phyloP scores from a whole-genome alignment of 2,888 invertebrate genomes.

The Hydropsyche betteni region DNA sequence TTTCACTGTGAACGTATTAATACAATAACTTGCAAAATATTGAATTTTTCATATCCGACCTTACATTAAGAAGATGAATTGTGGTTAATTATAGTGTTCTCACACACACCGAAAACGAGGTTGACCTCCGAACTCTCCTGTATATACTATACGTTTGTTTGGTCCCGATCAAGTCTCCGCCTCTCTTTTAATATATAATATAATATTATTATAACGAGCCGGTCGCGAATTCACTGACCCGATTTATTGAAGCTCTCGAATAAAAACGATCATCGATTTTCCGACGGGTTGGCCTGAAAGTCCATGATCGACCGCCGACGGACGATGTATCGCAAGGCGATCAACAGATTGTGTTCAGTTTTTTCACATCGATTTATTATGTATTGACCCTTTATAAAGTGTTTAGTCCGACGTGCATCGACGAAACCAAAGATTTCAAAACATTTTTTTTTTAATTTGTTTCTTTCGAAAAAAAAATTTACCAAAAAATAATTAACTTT shows the following conservation, averaged over 20 bases:
- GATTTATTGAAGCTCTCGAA: conserved; percentile 33
- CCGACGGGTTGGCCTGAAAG: conserved; percentile 33
- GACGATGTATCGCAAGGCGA: conserved; percentile 18
- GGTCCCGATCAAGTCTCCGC: background rate
- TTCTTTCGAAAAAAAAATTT: too few species aligned
- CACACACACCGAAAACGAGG: conserved; percentile 49
- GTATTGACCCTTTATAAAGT: conserved; percentile 48
- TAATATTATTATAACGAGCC: conserved; percentile 43
- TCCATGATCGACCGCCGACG: conserved; percentile 21
- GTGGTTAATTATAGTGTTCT: conserved; percentile 51
- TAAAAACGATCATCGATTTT: conserved; percentile 39
- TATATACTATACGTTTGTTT: conserved; percentile 4
- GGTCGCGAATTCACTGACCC: conserved; percentile 43
- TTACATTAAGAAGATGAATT: conserved; percentile 46
- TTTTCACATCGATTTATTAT: conserved; percentile 39
- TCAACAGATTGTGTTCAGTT: conserved; percentile 42
- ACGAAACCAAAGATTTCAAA: too few species aligned
- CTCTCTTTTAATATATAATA: conserved; percentile 8
- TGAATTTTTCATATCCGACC: too few species aligned
- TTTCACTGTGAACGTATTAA: too few species aligned
- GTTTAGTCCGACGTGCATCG: conserved; percentile 32
- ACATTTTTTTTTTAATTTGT: too few species aligned
- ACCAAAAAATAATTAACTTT: too few species aligned
- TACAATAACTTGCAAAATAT: too few species aligned
- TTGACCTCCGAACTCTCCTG: conserved; percentile 50